Evolutionary conservation across 2,113 vertebrate species (phyloP).

Genomic region (Tricholaema leucomelas): DNA sequence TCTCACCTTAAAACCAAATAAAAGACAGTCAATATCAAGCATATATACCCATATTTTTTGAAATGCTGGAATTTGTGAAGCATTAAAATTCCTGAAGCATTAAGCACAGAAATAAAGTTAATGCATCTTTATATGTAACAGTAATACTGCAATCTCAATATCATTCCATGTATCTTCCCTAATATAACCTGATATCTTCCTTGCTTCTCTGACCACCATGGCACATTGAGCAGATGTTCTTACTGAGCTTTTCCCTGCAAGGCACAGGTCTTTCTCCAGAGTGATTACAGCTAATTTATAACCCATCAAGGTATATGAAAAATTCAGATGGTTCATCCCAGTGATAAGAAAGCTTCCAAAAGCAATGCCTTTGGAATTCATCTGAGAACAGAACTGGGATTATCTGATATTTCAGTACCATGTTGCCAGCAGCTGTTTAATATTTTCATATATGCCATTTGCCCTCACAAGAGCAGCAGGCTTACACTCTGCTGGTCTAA

Average conservation of each 20-base stretch:
- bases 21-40: not conserved
- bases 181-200: not conserved
- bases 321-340: conserved; percentile 31
- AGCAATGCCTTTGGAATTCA: conserved; percentile 34
- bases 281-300: conserved; percentile 33
- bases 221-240: conserved; percentile 20
- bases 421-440: conserved; percentile 14
- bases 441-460: conserved; percentile 22
- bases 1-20: conserved; percentile 21
- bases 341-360: not conserved
- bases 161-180: not conserved
- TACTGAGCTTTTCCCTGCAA: not conserved
- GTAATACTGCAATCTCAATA: not conserved
- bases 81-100: not conserved
- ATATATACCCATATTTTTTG: not conserved
- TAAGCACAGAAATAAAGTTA: not conserved
- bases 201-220: conserved; percentile 5
- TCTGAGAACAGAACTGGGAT: conserved; percentile 18
- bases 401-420: conserved; percentile 40
- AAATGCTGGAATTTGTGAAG: not conserved
- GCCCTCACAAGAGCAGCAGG: not conserved
- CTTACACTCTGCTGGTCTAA: not conserved
- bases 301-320: conserved; percentile 40
- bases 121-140: not conserved
- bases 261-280: not conserved